A percentile compares a stretch with the other conserved stretches of the same genome.
phyloP scores from a whole-genome alignment of 2,797 vertebrate genomes.

The Enteromius treurensis region DNA sequence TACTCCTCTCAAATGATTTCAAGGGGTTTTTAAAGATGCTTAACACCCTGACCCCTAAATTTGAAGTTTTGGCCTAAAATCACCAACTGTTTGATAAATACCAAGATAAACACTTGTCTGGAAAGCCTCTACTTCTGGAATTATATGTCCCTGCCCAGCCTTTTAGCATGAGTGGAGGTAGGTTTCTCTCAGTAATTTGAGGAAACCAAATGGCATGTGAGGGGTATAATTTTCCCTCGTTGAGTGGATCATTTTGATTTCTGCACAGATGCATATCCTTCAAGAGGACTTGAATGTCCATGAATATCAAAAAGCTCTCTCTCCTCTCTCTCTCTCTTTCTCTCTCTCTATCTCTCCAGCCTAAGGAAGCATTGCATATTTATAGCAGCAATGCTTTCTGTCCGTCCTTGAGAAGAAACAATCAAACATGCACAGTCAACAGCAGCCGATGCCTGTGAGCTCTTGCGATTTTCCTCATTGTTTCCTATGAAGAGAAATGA shows the following conservation, averaged over 20 bases:
- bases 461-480: constrained; percentile 24
- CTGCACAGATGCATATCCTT: constrained; percentile 42
- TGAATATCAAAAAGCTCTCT: constrained; percentile 54
- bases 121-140: constrained; percentile 38
- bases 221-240: constrained; percentile 41
- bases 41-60: constrained; percentile 10
- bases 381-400: constrained; percentile 57
- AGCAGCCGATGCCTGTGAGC: constrained; percentile 36
- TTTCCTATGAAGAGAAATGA: constrained; percentile 47
- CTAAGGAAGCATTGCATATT: constrained; percentile 63
- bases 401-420: constrained; percentile 58
- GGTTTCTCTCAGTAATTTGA: constrained; percentile 46
- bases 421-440: constrained; percentile 55
- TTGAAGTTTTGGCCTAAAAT: constrained; percentile 27
- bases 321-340: constrained; percentile 4
- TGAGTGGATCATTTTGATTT: constrained; percentile 34
- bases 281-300: constrained; percentile 35
- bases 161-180: constrained; percentile 42
- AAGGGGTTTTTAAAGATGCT: neutral
- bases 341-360: constrained; percentile 18
- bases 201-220: constrained; percentile 33
- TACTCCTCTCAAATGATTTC: neutral
- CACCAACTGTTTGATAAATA: constrained; percentile 18
- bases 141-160: constrained; percentile 37
- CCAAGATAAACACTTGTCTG: constrained; percentile 26